Evolutionary conservation across 1,140 invertebrate genomes (phyloP), one percentile per base, ranked within the genome.

Genomic region (Adelges cooleyi): DNA sequence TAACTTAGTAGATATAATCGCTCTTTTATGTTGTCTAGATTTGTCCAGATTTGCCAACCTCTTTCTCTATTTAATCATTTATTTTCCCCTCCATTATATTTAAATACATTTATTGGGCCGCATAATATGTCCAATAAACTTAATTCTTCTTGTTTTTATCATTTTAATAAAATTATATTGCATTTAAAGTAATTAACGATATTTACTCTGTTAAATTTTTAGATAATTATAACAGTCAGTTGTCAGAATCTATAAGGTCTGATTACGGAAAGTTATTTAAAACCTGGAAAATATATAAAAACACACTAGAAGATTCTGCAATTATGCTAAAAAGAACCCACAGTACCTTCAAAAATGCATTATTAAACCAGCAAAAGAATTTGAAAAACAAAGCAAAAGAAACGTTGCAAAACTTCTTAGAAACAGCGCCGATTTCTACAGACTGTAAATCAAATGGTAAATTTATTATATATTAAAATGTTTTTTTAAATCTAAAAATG

Each of bases 401-500:
- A 0, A 22, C 44, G 8, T 11, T 27, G 5, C 53, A 42, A 18
- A 27, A 20, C 4, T 59, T 59, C 44, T 27, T 44, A 18, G 53
- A 42, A 59, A 59, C 38, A 5, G n/a, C 22, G 2, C 53, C 53
- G 4, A 59, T 44, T 42, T 59, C 53, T 27, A 59, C 53, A 23
- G 38, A 59, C 17, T 59, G 53, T 36, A 59, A 44, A 3, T 59
- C 53, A 17, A 44, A 13, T 5, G 38, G 53, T 44, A 29, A 44
- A 27, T 23, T n/a, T n/a, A n/a, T n/a, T n/a, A n/a, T n/a, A n/a
- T n/a, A n/a, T n/a, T n/a, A n/a, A n/a, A n/a, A n/a, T n/a, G n/a
- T n/a, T n/a, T n/a, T n/a, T n/a, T n/a, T n/a, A n/a, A n/a, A n/a
- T n/a, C n/a, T n/a, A n/a, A n/a, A n/a, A n/a, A n/a, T n/a, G n/a